These are phyloP conservation scores for Protosalanx chinensis DNA, from an alignment of 2,797 vertebrate genomes.

Conservation along the genomic window DNA sequence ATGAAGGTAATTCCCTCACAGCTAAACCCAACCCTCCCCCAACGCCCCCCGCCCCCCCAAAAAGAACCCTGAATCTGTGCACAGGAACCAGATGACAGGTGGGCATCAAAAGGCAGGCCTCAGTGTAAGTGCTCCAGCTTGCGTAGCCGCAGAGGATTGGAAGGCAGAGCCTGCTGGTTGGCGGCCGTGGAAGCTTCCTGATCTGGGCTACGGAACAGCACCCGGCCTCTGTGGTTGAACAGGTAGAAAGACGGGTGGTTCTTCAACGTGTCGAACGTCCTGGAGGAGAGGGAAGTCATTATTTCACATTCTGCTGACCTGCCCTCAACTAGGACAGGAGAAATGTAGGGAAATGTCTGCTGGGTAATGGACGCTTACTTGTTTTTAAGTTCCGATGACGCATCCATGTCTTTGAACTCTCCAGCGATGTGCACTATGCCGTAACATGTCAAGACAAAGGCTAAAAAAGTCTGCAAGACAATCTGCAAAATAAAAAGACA, in stretches of 20 bases:
- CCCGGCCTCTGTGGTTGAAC: slow-evolving; percentile 94
- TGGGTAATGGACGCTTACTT: slow-evolving; percentile 75
- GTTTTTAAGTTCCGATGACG: slow-evolving; percentile 96
- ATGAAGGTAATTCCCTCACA: slow-evolving; percentile 46
- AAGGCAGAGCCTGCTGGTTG: slow-evolving; percentile 81
- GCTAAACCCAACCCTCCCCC: slow-evolving; percentile 52
- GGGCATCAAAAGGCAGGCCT: slow-evolving; percentile 74
- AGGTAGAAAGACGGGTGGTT: slow-evolving; percentile 98
- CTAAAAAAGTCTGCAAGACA: slow-evolving; percentile 93
- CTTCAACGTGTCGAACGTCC: slow-evolving; percentile 95
- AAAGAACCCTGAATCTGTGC: slow-evolving; percentile 74
- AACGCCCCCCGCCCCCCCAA: slow-evolving; percentile 27
- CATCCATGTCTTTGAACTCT: slow-evolving; percentile 99
- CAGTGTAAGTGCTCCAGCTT: slow-evolving; percentile 93
- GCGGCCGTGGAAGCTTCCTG: slow-evolving; percentile 73
- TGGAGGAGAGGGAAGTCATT: slow-evolving; percentile 51
- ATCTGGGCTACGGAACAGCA: slow-evolving; percentile 84
- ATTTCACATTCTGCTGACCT: neutral
- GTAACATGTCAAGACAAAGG: slow-evolving; percentile 93
- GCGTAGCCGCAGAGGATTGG: slow-evolving; percentile 87
- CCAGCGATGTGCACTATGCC: slow-evolving; percentile 97
- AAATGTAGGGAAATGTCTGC: neutral
- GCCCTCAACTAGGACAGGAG: neutral
- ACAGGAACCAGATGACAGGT: slow-evolving; percentile 49
- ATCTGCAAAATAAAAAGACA: slow-evolving; percentile 76